Evolutionary conservation across 2,797 vertebrate species (phyloP), one percentile per base, ranked within the genome.

Genomic region (Luscinia megarhynchos): DNA sequence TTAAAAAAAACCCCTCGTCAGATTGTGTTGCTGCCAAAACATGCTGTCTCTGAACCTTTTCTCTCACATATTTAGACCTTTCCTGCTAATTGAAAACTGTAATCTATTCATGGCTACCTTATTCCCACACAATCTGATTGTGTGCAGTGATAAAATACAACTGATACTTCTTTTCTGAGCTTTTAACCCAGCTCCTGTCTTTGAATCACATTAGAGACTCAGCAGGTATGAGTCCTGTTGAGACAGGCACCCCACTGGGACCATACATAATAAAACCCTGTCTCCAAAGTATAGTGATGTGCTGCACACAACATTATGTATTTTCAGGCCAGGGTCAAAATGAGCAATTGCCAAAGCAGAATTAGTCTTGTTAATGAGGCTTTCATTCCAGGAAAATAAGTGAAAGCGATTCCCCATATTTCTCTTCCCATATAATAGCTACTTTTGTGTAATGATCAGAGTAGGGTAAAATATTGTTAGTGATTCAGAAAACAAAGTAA

Each of bases 301-400:
- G 61, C 69, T 89, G 38, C 10, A 13, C 26, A 72, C 32, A 85
- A 18, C 23, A 58, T 38, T 54, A 58, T 41, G 8, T 55, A 75
- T 91, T 81, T 91, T 68, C 83, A 93, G 46, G 77, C 80, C 55
- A 63, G 51, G 83, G 70, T 91, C 90, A 95, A 95, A 95, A 90
- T 7, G 17, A 73, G 59, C 36, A 40, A 59, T 90, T 93, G 23
- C 41, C 59, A 78, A 84, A 70, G 80, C 46, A 91, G 74, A 93
- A 82, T 88, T 88, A 94, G 29, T 78, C 58, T 86, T 84, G 48
- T 84, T 95, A 96, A 96, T 95, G 83, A 93, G 66, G 70, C 69
- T 94, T 94, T 91, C 51, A 90, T 95, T 94, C 74, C 69, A 91
- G 90, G 54, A 86, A 91, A 95, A 93, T 55, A 90, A 90, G 77